Percentiles rank a stretch among this genome's conserved stretches.
Evolutionary conservation across 2,888 invertebrate genomes (phyloP).

Genomic region (Amphimallon solstitiale): DNA sequence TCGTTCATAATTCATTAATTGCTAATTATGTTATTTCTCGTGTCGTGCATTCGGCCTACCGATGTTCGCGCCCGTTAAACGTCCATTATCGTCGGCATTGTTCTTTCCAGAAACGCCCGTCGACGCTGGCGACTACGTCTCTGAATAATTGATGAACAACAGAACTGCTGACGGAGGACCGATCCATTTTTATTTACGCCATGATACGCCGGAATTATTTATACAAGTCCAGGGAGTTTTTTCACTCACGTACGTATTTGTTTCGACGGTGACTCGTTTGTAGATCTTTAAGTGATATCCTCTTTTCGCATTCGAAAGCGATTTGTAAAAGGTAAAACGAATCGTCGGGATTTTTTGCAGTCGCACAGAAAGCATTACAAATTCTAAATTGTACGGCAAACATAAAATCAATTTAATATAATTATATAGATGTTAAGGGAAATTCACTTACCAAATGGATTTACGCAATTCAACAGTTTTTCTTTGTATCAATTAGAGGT

Average conservation of each 20-base stretch:
- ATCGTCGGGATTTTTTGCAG: no score
- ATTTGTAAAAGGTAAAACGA: no score
- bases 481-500: no score
- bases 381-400: no score
- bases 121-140: background rate
- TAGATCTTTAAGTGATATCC: background rate
- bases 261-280: background rate
- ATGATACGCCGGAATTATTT: background rate
- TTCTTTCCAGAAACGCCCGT: background rate
- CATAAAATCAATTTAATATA: no score
- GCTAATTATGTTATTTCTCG: slow-evolving; percentile 28
- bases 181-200: background rate
- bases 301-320: no score
- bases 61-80: slow-evolving; percentile 20
- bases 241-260: no score
- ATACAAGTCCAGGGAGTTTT: no score
- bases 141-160: slow-evolving; percentile 11
- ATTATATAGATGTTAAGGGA: no score
- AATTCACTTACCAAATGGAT: no score
- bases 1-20: slow-evolving; percentile 25
- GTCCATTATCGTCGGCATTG: slow-evolving; percentile 15
- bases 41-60: slow-evolving; percentile 17
- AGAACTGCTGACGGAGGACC: background rate
- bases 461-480: no score
- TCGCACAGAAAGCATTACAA: no score